phyloP scores from a whole-genome alignment of 2,797 vertebrate species.

The Scarus forsteni region DNA sequence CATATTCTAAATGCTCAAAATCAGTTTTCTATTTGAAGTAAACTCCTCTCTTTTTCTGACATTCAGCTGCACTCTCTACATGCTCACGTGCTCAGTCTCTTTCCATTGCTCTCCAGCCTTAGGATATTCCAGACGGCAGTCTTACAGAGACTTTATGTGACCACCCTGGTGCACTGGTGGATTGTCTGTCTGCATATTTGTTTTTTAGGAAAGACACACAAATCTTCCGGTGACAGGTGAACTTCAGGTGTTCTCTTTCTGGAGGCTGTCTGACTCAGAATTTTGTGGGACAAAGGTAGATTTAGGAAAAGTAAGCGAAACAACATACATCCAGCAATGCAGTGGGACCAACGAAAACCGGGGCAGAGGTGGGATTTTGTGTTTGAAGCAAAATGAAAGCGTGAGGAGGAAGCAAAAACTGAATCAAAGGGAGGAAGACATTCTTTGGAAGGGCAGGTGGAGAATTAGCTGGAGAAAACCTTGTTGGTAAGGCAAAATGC shows the following conservation, averaged over 20 bases:
- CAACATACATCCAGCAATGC: background rate
- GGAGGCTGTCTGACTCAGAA: slow-evolving; percentile 20
- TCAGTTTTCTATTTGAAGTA: slow-evolving; percentile 3
- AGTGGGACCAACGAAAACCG: background rate
- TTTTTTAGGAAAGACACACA: slow-evolving; percentile 32
- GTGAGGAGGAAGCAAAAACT: background rate
- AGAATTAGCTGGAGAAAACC: slow-evolving; percentile 33
- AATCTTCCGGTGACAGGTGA: slow-evolving; percentile 41
- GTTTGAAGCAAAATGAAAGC: slow-evolving; percentile 8
- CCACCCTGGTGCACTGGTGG: slow-evolving; percentile 27
- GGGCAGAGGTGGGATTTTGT: background rate
- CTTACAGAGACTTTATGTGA: slow-evolving; percentile 39
- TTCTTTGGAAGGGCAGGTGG: slow-evolving; percentile 3
- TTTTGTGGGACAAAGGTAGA: slow-evolving; percentile 4
- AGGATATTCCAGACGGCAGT: slow-evolving; percentile 34
- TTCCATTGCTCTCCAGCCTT: background rate
- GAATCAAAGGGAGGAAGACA: slow-evolving; percentile 9
- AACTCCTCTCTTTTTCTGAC: background rate
- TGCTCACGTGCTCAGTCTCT: background rate
- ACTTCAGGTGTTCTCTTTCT: slow-evolving; percentile 21
- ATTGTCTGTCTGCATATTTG: slow-evolving; percentile 33
- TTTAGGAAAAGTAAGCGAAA: background rate
- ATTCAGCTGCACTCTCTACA: background rate
- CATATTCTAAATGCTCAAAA: background rate
- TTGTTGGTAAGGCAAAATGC: slow-evolving; percentile 20